Base-by-base conservation (phyloP, 2,888 invertebrate species). In the Phaonia tiefii region DNA sequence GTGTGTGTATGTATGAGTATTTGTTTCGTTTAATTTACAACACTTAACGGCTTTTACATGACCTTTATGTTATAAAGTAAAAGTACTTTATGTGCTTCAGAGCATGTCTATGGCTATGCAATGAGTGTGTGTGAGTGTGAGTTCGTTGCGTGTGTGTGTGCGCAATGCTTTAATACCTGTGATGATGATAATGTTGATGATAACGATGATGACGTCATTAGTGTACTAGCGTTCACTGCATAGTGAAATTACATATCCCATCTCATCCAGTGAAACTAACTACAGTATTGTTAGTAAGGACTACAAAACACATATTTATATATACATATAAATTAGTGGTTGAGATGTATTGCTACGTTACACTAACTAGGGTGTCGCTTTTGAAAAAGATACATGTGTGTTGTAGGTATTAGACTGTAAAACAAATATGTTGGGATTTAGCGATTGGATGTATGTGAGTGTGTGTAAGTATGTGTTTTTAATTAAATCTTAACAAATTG, bases 51-150 rank as follows among this genome's bases (percentile, higher is more conserved):
- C 39, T 67, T 75, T 72, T 60, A 72, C 75, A 75, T 77, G 77
- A 81, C 80, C 77, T 81, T 77, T 69, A 63, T 75, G 67, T 71
- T 44, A 74, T 77, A 80, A 77, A 77, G 70, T 75, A 74, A 71
- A 77, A 70, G 66, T 77, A 44, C 10, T 77, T 74, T 71, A 74
- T 69, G 72, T 15, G 39, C 25, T 54, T 31, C 39, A 60, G 60
- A 60, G 60, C 60, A 60, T 17, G 13, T 58, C 15, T 17, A 17
- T 31, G 11, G 51, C 10, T 22, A 1, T 17, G 22, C n/a, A 46
- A 22, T 22, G 10, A 20, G 5, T 1, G 17, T 15, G 22, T 51
- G 22, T 15, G 51, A n/a, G 10, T 15, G n/a, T 17, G n/a, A 51
- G 17, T n/a, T n/a, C n/a, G n/a, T n/a, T 58, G 15, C n/a, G n/a